These are phyloP conservation scores for Tragopan temminckii DNA, from an alignment of 2,797 vertebrate species.

Conservation along the genomic window DNA sequence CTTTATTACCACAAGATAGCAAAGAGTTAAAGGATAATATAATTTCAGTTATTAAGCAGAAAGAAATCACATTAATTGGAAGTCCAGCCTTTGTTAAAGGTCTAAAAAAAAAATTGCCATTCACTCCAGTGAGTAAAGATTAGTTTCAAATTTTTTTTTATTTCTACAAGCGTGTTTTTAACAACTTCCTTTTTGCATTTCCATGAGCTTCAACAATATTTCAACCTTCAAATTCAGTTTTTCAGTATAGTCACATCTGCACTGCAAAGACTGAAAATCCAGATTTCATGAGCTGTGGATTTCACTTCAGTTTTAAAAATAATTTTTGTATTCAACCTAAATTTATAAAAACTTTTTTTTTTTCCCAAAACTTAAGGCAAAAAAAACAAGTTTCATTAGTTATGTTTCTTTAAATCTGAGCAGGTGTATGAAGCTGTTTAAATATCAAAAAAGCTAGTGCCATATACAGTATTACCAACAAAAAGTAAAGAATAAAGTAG, in stretches of 20 bases:
- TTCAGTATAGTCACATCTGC: not conserved
- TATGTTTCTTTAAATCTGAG: conserved; percentile 57
- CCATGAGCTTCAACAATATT: not conserved
- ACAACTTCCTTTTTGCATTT: conserved; percentile 20
- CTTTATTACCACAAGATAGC: conserved; percentile 19
- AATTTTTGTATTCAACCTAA: conserved; percentile 8
- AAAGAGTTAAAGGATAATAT: conserved; percentile 1
- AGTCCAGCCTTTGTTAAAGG: not conserved
- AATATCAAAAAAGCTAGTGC: conserved; percentile 60
- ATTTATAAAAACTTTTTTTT: conserved; percentile 54
- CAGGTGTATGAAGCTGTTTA: conserved; percentile 52
- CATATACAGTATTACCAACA: conserved; percentile 72
- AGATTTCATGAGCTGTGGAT: conserved; percentile 29
- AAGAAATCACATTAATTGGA: not conserved
- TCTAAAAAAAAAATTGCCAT: not conserved
- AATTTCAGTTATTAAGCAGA: not conserved
- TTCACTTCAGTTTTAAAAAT: conserved; percentile 2
- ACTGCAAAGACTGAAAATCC: conserved; percentile 5
- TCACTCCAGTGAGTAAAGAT: not conserved
- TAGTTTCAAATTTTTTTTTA: not conserved
- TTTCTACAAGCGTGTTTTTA: not conserved
- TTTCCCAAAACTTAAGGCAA: conserved; percentile 68
- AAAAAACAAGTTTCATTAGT: conserved; percentile 57
- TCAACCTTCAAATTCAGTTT: conserved; percentile 8
- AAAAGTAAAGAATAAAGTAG: conserved; percentile 83